These are phyloP conservation scores for Fukomys damarensis DNA, from an alignment of 2,113 vertebrate species.

Conservation along the genomic window DNA sequence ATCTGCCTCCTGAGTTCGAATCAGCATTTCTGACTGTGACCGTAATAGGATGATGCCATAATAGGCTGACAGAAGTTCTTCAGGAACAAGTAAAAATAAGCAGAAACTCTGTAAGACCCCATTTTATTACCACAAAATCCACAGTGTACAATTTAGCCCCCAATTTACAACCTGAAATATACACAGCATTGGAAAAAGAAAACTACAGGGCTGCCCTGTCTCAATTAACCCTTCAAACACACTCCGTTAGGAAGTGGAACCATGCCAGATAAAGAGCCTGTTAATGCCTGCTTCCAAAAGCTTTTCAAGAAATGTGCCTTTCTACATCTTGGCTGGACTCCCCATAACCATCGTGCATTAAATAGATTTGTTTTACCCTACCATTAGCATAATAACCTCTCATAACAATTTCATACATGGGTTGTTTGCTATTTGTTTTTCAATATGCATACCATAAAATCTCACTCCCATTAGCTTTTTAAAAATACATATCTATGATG, in stretches of 20 bases:
- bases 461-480: background rate
- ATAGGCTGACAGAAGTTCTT: background rate
- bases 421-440: slow-evolving; percentile 18
- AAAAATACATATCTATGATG: background rate
- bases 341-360: background rate
- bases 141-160: background rate
- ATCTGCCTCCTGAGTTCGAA: background rate
- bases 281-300: background rate
- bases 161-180: background rate
- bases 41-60: background rate
- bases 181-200: background rate
- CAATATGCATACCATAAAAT: background rate
- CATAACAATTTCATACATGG: slow-evolving; percentile 22
- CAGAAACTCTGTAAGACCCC: background rate
- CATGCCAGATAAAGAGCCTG: too few relatives aligned
- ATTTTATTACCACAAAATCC: background rate
- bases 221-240: background rate
- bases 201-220: background rate
- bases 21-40: background rate
- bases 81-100: background rate
- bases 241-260: background rate
- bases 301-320: background rate
- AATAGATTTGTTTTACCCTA: background rate
- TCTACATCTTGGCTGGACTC: background rate
- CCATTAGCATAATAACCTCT: background rate